Conservation (phyloP, 1,140 invertebrate species). For the Kradibia gibbosae region DNA sequence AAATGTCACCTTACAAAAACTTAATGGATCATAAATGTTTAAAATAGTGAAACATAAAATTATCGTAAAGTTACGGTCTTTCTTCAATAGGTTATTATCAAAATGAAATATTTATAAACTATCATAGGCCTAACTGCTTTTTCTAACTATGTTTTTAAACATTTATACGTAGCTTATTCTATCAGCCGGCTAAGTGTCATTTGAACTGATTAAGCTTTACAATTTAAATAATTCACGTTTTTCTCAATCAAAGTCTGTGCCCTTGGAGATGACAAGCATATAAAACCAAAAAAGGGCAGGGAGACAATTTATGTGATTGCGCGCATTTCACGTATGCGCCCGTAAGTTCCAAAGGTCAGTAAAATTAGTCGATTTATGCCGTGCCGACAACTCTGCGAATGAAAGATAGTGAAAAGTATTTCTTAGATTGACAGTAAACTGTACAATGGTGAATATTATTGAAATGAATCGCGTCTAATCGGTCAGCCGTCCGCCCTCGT, state of each 20-base stretch:
- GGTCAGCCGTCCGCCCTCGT: background rate
- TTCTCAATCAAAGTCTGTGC: background rate
- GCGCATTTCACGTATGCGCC: constrained; percentile 30
- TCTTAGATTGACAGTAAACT: constrained; percentile 12
- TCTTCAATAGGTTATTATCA: background rate
- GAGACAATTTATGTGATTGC: background rate
- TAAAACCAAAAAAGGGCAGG: too few relatives aligned
- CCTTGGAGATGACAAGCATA: background rate
- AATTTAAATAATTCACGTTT: background rate
- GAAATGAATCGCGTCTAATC: background rate
- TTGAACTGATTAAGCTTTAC: background rate
- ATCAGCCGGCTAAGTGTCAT: background rate
- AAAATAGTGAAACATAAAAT: constrained; percentile 34
- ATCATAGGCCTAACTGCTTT: background rate
- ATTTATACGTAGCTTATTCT: background rate
- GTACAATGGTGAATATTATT: constrained; percentile 6
- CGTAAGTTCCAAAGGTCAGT: constrained; percentile 17
- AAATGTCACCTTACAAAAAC: background rate
- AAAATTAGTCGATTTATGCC: constrained; percentile 45
- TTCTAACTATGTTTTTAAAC: background rate
- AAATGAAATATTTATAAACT: background rate
- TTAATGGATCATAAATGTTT: constrained; percentile 3
- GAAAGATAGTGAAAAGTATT: constrained; percentile 31
- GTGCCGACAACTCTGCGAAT: constrained; percentile 37
- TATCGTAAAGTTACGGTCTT: constrained; percentile 21